Evolutionary conservation across 53 echinoderm and acorn worm species (phyloP).

Genomic region (Holothuria scabra): DNA sequence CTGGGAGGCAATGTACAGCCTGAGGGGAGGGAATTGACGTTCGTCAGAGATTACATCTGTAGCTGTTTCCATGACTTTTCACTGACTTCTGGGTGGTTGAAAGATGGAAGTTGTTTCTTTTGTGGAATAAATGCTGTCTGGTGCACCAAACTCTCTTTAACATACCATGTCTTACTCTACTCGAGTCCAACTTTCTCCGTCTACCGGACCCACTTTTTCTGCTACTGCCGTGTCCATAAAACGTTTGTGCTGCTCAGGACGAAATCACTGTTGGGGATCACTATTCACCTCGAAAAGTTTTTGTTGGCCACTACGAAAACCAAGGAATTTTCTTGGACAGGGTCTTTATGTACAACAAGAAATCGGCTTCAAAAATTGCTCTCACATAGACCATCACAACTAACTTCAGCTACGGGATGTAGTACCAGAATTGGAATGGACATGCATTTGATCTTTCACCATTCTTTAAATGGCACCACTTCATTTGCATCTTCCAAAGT

Average conservation of each 20-base stretch:
- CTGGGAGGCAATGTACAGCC: constrained; percentile 42
- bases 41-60: constrained; percentile 35
- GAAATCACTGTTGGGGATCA: constrained; percentile 45
- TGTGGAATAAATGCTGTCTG: background rate
- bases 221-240: too few species aligned
- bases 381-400: constrained; percentile 45
- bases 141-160: too few species aligned
- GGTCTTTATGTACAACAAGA: background rate
- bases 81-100: constrained; percentile 25
- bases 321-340: constrained; percentile 38
- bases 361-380: too few species aligned
- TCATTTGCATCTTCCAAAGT: too few species aligned
- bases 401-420: constrained; percentile 16
- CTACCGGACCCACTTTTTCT: too few species aligned
- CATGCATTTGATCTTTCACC: background rate
- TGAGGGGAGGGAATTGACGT: constrained; percentile 24
- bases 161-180: too few species aligned
- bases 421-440: constrained; percentile 47
- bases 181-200: too few species aligned
- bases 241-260: too few species aligned
- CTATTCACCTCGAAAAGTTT: constrained; percentile 40
- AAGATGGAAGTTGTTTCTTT: constrained; percentile 47
- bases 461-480: constrained; percentile 24
- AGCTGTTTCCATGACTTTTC: constrained; percentile 7
- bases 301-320: constrained; percentile 49